These are phyloP conservation scores for Wiebesia pumilae DNA, from an alignment of 1,140 invertebrate species.

Conservation along the genomic window DNA sequence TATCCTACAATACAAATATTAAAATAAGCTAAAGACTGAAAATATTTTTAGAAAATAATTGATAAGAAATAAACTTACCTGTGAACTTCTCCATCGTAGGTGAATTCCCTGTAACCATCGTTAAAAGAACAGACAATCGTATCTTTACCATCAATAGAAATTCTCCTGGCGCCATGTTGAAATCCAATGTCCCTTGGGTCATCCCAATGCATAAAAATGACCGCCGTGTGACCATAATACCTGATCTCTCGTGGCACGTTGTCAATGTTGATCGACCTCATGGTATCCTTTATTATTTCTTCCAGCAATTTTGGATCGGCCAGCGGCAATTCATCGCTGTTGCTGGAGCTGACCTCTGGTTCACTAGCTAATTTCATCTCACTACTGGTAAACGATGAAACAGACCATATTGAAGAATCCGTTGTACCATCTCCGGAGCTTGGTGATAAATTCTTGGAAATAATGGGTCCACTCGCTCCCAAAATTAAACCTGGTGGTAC, in stretches of 20 bases:
- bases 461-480: conserved; percentile 52
- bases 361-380: neutral
- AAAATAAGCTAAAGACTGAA: too few species aligned
- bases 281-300: conserved; percentile 80
- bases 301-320: conserved; percentile 78
- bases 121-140: conserved; percentile 82
- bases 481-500: conserved; percentile 62
- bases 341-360: neutral
- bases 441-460: conserved; percentile 46
- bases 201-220: conserved; percentile 88
- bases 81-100: conserved; percentile 82
- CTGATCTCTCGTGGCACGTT: conserved; percentile 87
- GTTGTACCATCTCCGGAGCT: neutral
- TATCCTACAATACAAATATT: conserved; percentile 76
- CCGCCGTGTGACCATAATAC: conserved; percentile 88
- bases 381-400: neutral
- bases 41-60: too few species aligned
- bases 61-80: conserved; percentile 62
- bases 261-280: conserved; percentile 90
- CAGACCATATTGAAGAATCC: neutral
- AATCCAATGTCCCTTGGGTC: conserved; percentile 91
- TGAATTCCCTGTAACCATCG: conserved; percentile 82
- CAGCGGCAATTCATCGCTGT: conserved; percentile 73
- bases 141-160: conserved; percentile 84
- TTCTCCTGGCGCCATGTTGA: conserved; percentile 80